phyloP scores from a whole-genome alignment of 2,113 vertebrate genomes.

The Callochromis pleurospilus region DNA sequence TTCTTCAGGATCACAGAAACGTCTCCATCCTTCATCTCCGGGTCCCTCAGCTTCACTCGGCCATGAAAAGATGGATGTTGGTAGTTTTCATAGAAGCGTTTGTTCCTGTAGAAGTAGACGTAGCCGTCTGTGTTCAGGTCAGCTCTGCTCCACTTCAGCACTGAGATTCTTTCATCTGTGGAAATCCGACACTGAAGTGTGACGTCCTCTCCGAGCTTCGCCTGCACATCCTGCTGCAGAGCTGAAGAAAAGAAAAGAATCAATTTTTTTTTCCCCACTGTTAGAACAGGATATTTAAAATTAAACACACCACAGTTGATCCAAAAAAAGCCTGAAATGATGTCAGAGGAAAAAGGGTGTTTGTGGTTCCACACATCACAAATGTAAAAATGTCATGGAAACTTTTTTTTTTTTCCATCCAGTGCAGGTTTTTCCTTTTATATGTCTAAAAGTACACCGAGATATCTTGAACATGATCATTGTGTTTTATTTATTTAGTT shows the following conservation, averaged over 20 bases:
- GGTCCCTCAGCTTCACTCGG: accelerated
- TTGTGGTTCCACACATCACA: background rate
- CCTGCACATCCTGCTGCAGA: background rate
- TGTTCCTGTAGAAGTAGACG: background rate
- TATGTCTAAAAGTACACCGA: accelerated
- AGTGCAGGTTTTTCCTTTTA: accelerated
- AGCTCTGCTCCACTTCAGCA: accelerated
- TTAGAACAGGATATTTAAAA: background rate
- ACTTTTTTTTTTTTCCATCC: background rate
- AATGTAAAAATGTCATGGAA: accelerated
- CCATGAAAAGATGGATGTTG: background rate
- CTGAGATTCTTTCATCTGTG: accelerated
- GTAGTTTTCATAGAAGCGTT: accelerated
- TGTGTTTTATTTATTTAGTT: background rate
- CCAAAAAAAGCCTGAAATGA: accelerated
- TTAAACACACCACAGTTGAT: accelerated
- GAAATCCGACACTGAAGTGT: accelerated
- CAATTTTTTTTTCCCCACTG: background rate
- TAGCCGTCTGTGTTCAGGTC: background rate
- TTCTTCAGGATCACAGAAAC: accelerated
- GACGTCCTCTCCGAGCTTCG: accelerated
- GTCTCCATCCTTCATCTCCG: accelerated
- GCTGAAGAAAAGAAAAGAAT: accelerated
- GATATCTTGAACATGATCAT: background rate
- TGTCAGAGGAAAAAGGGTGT: background rate